Conservation (phyloP, 64 coral and sea anemone species). For the Orbicella faveolata region DNA sequence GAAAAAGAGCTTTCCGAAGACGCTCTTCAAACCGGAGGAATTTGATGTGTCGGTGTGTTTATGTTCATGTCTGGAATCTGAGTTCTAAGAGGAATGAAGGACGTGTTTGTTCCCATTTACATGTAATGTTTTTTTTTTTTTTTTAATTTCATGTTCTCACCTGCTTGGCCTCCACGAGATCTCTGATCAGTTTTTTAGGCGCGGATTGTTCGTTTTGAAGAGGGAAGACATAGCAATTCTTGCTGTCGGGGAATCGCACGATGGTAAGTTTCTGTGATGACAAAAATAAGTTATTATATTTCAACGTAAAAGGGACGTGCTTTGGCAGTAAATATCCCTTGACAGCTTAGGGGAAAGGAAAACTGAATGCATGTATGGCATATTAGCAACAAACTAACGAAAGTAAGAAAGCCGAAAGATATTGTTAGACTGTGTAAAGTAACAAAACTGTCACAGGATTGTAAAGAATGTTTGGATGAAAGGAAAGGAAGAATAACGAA, state of each 20-base stretch:
- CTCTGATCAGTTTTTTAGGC: not conserved
- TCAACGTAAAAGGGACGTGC: not conserved
- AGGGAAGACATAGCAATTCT: slow-evolving; percentile 1
- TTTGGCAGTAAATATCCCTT: not conserved
- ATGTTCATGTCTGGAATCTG: too few species aligned
- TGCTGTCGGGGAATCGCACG: not conserved
- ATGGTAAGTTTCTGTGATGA: not conserved
- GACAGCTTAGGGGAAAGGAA: not conserved
- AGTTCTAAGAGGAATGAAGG: not conserved
- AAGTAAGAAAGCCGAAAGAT: too few species aligned
- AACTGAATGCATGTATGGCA: too few species aligned
- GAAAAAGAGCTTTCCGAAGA: too few species aligned
- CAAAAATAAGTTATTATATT: not conserved
- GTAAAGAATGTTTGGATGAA: too few species aligned
- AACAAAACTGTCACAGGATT: too few species aligned
- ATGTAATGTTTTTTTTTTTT: not conserved
- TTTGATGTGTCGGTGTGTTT: too few species aligned
- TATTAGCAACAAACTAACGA: too few species aligned
- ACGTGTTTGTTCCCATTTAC: not conserved
- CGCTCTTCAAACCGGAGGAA: too few species aligned
- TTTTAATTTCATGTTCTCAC: not conserved
- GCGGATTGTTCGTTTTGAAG: not conserved
- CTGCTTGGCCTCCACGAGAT: not conserved
- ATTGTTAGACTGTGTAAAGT: too few species aligned
- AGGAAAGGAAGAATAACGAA: too few species aligned